Evolutionary conservation across 2,113 vertebrate genomes (phyloP), one percentile per base, ranked within the genome.

Genomic region (Rhynchopsitta pachyrhyncha): DNA sequence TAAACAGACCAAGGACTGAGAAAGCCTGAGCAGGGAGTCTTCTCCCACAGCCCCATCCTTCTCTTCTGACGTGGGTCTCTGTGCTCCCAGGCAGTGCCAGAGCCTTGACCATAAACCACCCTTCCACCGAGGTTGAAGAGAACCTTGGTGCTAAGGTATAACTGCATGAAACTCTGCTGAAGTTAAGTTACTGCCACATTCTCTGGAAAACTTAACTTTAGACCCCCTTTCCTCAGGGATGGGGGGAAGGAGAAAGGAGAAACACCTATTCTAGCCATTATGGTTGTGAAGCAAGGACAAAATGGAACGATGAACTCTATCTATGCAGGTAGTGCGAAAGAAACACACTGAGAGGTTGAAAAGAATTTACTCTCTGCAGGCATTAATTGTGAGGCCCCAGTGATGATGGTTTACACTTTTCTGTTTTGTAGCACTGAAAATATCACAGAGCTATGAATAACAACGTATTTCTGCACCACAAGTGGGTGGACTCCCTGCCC

Each of bases 71-170:
- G 8, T 8, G 68, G 62, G 41, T 20, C 52, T 71, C 66, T 49
- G 55, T 53, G 64, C 68, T 57, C 33, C 31, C 81, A 42, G 28
- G 59, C 53, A 52, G 24, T 24, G 64, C 71, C 74, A 64, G 12
- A 67, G 60, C 37, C 69, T 39, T 35, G 63, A 50, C 28, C 87
- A 49, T 53, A 80, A 76, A 76, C 37, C 59, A 62, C 7, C 29
- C 53, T 42, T 57, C 1, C 3, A 12, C 28, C 0, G 0, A 44
- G 63, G 42, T 1, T 28, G 84, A 64, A 67, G 24, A 73, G 69
- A 77, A 67, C 18, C 22, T 35, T 57, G 75, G 57, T 0, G 0
- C 62, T 46, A 24, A 71, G 50, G n/a, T 14, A 17, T 13, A 19
- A 19, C 42, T 8, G 41, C 3, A 31, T 20, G 28, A 22, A 93